Evolutionary conservation across 2,888 invertebrate species (phyloP), one percentile per base, ranked within the genome.

Genomic region (Pherbina coryleti): DNA sequence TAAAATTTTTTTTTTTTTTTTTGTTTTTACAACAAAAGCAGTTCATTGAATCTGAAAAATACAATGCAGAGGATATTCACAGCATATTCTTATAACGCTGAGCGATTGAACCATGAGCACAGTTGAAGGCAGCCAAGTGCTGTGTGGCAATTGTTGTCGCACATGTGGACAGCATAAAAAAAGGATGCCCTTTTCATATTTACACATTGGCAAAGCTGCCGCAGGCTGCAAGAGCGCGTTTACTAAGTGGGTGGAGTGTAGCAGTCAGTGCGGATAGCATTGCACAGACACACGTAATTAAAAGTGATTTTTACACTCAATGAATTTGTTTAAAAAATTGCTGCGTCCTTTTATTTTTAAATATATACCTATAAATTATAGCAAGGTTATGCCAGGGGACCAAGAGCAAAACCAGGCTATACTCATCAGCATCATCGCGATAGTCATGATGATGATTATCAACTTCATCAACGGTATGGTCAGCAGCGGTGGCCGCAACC

Each of bases 271-370:
- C 14, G 31, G 17, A 57, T n/a, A 5, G 31, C 31, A 5, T 5
- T 51, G 19, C 51, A 28, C 37, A 57, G 5, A 53, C 19, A 28
- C 66, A 66, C 72, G 37, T 66, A 74, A 74, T 74, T 74, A 74
- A 66, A 74, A 74, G 53, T 74, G 74, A 66, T 84, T 84, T 84
- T 83, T 85, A 85, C 84, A 84, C 86, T 81, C 85, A 84, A 86
- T 86, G 84, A 86, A 86, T 84, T 84, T 82, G 82, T 85, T 79
- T 79, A 81, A 83, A 82, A 84, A 86, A 85, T 83, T 83, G 75
- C 75, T 80, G 57, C 79, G 80, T 77, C 79, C 80, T 75, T 77
- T 77, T 78, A 77, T 70, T 44, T 14, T 44, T 44, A 37, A 8
- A 37, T 37, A 37, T 7, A 28, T 62, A 17, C n/a, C 64, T 64